phyloP scores from a whole-genome alignment of 2,797 vertebrate genomes.

The Bradypodion ventrale region DNA sequence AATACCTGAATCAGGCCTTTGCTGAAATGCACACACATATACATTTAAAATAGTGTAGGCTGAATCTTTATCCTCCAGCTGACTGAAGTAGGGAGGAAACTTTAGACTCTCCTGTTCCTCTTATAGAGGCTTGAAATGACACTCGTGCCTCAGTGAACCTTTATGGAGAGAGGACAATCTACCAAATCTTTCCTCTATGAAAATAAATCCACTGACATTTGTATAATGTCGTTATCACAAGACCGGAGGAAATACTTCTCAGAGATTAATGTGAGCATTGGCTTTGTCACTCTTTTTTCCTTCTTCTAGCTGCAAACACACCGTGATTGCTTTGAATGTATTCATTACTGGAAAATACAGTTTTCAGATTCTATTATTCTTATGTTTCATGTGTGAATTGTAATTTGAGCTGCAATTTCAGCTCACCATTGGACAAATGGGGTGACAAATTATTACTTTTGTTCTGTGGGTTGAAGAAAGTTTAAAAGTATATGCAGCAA shows the following conservation, averaged over 20 bases:
- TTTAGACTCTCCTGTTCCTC: not conserved
- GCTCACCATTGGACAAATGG: not conserved
- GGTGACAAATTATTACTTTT: constrained; percentile 26
- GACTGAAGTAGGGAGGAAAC: not conserved
- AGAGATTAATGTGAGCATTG: constrained; percentile 45
- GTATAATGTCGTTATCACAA: constrained; percentile 50
- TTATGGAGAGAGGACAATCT: not conserved
- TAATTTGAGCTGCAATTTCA: constrained; percentile 43
- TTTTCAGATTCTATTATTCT: constrained; percentile 44
- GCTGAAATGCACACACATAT: not conserved
- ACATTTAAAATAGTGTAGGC: not conserved
- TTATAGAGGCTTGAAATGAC: not conserved
- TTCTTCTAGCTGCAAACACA: constrained; percentile 52
- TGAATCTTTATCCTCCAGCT: not conserved
- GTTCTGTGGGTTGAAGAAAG: constrained; percentile 45
- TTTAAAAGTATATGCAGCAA: not conserved
- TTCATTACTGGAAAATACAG: constrained; percentile 51
- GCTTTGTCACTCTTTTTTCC: constrained; percentile 49
- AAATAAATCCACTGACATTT: constrained; percentile 28
- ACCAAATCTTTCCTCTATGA: not conserved
- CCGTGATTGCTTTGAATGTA: constrained; percentile 59
- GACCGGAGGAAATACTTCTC: constrained; percentile 61
- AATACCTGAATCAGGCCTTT: not conserved
- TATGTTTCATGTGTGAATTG: constrained; percentile 50
- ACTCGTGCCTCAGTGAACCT: not conserved